phyloP scores from a whole-genome alignment of 2,113 vertebrate species.

The Astur gentilis region DNA sequence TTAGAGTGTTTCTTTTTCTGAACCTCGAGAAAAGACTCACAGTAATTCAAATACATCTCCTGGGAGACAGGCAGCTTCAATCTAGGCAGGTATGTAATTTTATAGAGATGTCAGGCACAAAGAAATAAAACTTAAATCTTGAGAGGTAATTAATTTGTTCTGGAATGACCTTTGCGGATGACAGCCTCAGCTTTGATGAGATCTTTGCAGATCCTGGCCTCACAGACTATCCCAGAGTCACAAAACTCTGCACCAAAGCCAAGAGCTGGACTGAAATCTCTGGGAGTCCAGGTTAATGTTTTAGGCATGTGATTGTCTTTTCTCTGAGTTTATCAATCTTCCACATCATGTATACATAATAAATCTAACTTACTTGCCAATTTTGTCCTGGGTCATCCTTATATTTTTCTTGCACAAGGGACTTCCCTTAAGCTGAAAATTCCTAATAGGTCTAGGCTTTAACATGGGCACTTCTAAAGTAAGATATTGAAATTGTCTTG shows the following conservation, averaged over 20 bases:
- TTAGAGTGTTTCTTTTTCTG: background rate
- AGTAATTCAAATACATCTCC: background rate
- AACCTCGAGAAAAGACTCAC: background rate
- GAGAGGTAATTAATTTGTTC: background rate
- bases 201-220: background rate
- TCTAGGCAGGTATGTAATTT: background rate
- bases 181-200: background rate
- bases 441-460: background rate
- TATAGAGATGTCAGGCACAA: background rate
- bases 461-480: background rate
- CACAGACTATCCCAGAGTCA: background rate
- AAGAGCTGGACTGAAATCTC: background rate
- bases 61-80: background rate
- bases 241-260: background rate
- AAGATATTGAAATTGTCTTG: background rate
- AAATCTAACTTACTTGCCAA: background rate
- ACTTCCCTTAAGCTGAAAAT: background rate
- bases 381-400: background rate
- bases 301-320: background rate
- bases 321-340: background rate
- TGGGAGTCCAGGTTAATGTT: accelerated
- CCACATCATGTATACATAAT: background rate
- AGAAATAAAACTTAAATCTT: background rate
- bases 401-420: background rate
- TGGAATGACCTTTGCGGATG: background rate